These are phyloP conservation scores for Hyaena hyaena DNA, from an alignment of 2,113 vertebrate genomes.

Conservation along the genomic window DNA sequence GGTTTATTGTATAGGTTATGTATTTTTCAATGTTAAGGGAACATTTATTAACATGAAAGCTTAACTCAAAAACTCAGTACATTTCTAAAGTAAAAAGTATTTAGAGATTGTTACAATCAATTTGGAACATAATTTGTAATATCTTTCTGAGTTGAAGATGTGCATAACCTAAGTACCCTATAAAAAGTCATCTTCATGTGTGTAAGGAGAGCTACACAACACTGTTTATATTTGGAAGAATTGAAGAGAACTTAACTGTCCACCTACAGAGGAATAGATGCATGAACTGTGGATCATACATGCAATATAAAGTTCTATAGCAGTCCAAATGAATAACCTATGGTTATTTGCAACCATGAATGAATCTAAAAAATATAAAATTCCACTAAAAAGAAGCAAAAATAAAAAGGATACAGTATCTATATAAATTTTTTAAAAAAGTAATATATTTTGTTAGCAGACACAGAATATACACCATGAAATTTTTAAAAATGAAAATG, in stretches of 20 bases:
- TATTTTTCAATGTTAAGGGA: slow-evolving; percentile 16
- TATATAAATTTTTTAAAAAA: not conserved
- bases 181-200: not conserved
- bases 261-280: not conserved
- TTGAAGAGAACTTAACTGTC: not conserved
- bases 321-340: not conserved
- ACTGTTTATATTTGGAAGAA: not conserved
- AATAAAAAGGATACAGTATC: not conserved
- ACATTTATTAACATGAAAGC: not conserved
- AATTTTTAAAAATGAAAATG: not conserved
- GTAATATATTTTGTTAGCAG: not conserved
- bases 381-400: not conserved
- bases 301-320: not conserved
- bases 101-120: not conserved
- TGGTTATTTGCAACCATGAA: not conserved
- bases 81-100: not conserved
- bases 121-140: not conserved
- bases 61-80: not conserved
- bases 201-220: not conserved
- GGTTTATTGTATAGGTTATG: not conserved
- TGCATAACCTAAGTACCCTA: not conserved
- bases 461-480: not conserved
- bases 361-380: not conserved
- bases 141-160: not conserved
- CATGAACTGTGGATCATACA: not conserved